Base-by-base conservation (phyloP, 2,797 vertebrate genomes). In the Mallotus villosus region DNA sequence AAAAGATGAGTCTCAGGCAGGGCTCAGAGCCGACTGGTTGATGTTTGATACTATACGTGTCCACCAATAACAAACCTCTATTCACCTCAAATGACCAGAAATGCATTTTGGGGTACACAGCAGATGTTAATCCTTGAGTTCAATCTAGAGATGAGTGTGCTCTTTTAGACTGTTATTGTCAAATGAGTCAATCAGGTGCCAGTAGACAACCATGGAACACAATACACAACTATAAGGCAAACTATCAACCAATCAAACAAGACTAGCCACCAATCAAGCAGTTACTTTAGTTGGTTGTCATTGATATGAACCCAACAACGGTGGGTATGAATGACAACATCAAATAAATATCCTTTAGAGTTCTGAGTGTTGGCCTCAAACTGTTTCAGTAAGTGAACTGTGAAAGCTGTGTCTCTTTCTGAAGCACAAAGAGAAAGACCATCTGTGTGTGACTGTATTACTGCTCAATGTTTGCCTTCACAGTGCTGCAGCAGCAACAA, bases 201-300 rank as follows among this genome's bases (percentile, higher is more conserved):
- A 63, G 72, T 85, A 62, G 70, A 86, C 84, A 79, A 84, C 83
- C 85, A 73, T 77, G 63, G 79, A 84, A 82, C 79, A 75, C 83
- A 25, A 85, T 77, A 85, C 80, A 77, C 86, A 81, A 86, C 85
- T 73, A 78, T 84, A 86, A 90, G 87, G 89, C 86, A 86, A 88
- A 86, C 77, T 81, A 81, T 83, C 85, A 84, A 87, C 78, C 80
- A 71, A 83, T 85, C 81, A 66, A 57, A 4, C 24, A n/a, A 81
- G 78, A 84, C 63, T 65, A 75, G 68, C 74, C 49, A 69, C 71
- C 76, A 79, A 76, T 70, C 70, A 49, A 70, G 24, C 49, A 71
- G 17, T n/a, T 1, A 62, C 62, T 46, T 9, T 69, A 68, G 68
- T 64, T 2, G 37, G 66, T 72, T 69, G 65, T 70, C 69, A 85